Evolutionary conservation across 2,113 vertebrate genomes (phyloP).

Genomic region (Genyomyrus donnyi): DNA sequence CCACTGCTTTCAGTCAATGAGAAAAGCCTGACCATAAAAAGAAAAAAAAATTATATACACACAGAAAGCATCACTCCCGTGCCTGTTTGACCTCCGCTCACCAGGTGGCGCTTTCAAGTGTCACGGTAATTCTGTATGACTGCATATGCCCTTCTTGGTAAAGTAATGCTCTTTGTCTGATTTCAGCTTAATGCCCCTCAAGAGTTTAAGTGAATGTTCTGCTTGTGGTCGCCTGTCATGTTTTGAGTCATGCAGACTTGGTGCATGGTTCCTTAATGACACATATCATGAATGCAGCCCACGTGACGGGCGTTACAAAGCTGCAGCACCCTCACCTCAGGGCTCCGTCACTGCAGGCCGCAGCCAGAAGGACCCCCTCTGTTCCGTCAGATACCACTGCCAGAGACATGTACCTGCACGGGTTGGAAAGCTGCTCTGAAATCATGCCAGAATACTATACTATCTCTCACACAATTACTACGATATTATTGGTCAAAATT

Average conservation of each 20-base stretch:
- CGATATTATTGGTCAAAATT: background rate
- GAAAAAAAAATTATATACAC: background rate
- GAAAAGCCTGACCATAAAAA: conserved; percentile 65
- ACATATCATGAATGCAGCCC: background rate
- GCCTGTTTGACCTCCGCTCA: background rate
- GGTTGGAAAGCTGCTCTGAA: conserved; percentile 15
- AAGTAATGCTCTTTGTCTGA: background rate
- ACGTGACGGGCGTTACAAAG: background rate
- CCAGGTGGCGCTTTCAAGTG: background rate
- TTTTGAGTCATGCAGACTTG: background rate
- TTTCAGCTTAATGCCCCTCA: background rate
- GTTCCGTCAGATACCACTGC: conserved; percentile 49
- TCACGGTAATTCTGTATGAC: background rate
- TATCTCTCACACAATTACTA: background rate
- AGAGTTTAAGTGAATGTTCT: background rate
- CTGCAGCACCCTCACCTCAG: conserved; percentile 66
- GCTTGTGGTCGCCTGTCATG: background rate
- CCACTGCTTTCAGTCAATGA: conserved; percentile 57
- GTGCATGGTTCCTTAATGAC: background rate
- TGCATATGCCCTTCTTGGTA: background rate
- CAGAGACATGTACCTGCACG: conserved; percentile 80
- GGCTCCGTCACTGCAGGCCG: conserved; percentile 86
- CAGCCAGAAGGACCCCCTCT: conserved; percentile 58
- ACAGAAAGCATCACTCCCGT: background rate
- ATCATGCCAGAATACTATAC: background rate